Conservation (phyloP, 2,888 invertebrate species). For the Meteorus cinctellus region DNA sequence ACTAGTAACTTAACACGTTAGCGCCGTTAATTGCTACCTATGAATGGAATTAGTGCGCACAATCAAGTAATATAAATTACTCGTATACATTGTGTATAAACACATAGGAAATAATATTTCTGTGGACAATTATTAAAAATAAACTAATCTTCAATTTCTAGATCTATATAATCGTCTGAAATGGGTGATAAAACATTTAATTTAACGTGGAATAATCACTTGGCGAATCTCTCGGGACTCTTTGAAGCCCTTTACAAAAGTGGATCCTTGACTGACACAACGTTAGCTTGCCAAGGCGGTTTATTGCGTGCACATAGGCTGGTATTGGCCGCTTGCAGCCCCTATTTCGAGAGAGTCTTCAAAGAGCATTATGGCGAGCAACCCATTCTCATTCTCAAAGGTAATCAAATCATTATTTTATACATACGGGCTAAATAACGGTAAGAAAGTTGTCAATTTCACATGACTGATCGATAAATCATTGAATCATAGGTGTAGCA, state of each 20-base stretch:
- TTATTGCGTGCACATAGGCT: constrained; percentile 82
- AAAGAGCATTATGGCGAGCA: constrained; percentile 84
- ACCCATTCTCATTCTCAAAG: constrained; percentile 82
- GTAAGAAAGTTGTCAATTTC: background rate
- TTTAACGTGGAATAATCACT: constrained; percentile 83
- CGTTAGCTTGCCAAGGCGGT: constrained; percentile 83
- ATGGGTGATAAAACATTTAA: constrained; percentile 81
- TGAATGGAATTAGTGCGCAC: constrained; percentile 2
- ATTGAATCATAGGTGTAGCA: constrained; percentile 74
- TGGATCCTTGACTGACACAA: constrained; percentile 82
- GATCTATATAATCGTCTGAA: constrained; percentile 29
- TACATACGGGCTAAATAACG: background rate
- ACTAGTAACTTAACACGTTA: constrained; percentile 19
- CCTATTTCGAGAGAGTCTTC: constrained; percentile 85
- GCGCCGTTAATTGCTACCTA: constrained; percentile 25
- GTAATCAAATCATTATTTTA: constrained; percentile 48
- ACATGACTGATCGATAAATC: background rate
- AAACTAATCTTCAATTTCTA: background rate
- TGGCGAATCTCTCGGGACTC: constrained; percentile 82
- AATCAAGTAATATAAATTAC: background rate
- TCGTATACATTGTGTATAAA: too few relatives aligned
- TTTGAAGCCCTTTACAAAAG: constrained; percentile 82
- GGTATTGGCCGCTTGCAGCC: constrained; percentile 84
- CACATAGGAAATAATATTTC: too few relatives aligned
- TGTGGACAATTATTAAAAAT: background rate